A percentile compares a stretch with the other conserved stretches of the same genome.
phyloP scores from a whole-genome alignment of 2,113 vertebrate species.

The Phaethornis superciliosus region DNA sequence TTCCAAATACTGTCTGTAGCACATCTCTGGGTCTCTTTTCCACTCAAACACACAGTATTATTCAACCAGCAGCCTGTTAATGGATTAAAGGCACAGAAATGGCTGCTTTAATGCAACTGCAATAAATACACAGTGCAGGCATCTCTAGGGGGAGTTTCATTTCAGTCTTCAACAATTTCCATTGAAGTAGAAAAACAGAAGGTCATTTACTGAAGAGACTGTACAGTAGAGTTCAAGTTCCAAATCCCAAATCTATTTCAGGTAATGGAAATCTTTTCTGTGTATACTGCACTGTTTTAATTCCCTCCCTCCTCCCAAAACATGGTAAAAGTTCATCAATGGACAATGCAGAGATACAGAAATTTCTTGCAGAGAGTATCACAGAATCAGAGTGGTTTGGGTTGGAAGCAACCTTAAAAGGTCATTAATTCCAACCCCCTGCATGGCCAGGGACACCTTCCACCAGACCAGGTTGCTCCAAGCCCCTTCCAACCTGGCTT shows the following conservation, averaged over 20 bases:
- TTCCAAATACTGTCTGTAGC: slow-evolving; percentile 17
- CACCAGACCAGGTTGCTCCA: too few species aligned
- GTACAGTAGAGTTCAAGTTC: neutral
- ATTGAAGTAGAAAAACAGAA: slow-evolving; percentile 32
- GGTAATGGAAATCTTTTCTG: neutral
- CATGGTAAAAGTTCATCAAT: neutral
- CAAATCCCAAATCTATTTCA: slow-evolving; percentile 6
- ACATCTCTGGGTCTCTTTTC: slow-evolving; percentile 53
- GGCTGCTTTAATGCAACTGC: neutral
- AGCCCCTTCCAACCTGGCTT: too few species aligned
- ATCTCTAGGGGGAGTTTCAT: slow-evolving; percentile 27
- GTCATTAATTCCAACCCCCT: too few species aligned
- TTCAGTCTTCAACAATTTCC: neutral
- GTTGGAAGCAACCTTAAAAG: too few species aligned
- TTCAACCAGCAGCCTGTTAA: slow-evolving; percentile 26
- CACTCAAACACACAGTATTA: slow-evolving; percentile 48
- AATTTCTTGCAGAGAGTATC: neutral
- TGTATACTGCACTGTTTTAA: neutral
- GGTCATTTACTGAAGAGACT: neutral
- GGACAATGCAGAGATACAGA: neutral
- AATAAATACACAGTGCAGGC: slow-evolving; percentile 35
- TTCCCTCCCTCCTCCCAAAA: neutral
- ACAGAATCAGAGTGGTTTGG: too few species aligned
- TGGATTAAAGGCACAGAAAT: slow-evolving; percentile 16
- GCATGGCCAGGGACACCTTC: too few species aligned